phyloP scores from a whole-genome alignment of 2,797 vertebrate species.

The Peromyscus attwateri region DNA sequence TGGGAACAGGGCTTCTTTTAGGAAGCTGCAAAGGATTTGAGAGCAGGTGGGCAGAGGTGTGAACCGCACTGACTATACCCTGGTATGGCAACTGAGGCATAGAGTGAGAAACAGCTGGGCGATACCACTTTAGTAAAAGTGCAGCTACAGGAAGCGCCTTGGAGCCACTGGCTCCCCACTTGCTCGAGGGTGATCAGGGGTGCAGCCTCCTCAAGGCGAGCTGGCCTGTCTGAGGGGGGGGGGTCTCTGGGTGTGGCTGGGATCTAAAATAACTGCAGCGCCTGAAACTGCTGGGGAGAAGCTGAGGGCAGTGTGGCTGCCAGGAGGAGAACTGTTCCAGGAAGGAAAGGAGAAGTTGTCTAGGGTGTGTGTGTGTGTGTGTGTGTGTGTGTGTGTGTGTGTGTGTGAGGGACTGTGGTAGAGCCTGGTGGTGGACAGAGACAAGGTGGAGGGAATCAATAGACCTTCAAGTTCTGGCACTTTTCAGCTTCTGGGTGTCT shows the following conservation, averaged over 20 bases:
- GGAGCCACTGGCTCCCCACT: background rate
- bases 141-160: too few relatives aligned
- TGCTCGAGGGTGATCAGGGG: background rate
- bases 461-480: background rate
- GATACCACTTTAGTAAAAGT: background rate
- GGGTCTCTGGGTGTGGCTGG: background rate
- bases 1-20: background rate
- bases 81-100: background rate
- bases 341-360: constrained; percentile 70
- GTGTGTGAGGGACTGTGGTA: background rate
- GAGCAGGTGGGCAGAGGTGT: background rate
- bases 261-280: constrained; percentile 66
- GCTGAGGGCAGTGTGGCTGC: constrained; percentile 36
- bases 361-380: too few relatives aligned
- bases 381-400: background rate
- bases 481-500: background rate
- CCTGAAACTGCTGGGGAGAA: constrained; percentile 67
- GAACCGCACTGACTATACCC: background rate
- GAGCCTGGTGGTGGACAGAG: background rate
- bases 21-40: background rate
- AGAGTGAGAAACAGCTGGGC: background rate
- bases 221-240: background rate
- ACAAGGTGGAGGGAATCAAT: too few relatives aligned
- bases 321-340: constrained; percentile 23
- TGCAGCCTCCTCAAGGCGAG: background rate